These are phyloP conservation scores for Acipenser transmontanus DNA, from an alignment of 2,797 vertebrate genomes.

Conservation along the genomic window DNA sequence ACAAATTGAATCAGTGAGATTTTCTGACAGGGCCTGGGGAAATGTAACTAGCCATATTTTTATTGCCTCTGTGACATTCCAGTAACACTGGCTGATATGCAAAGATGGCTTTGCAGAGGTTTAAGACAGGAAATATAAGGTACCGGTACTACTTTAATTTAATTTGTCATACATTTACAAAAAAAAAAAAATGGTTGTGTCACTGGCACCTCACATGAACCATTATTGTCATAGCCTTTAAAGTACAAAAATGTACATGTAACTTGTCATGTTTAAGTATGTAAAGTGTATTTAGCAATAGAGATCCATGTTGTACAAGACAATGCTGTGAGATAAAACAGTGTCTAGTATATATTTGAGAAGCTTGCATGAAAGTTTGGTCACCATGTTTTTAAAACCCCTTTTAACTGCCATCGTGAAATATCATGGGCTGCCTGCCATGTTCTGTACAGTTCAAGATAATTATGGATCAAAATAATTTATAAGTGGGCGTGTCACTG, in stretches of 20 bases:
- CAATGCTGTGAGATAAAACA: neutral
- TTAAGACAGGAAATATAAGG: neutral
- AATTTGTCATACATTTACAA: neutral
- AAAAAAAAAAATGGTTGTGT: neutral
- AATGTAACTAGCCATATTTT: too few species aligned
- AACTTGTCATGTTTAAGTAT: neutral
- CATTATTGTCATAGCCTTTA: neutral
- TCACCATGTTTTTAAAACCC: neutral
- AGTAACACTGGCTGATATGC: too few species aligned
- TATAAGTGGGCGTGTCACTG: neutral
- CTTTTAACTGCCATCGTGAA: constrained; percentile 1
- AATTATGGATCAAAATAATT: neutral
- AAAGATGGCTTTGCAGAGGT: neutral
- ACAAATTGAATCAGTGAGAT: too few species aligned
- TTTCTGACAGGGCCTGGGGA: too few species aligned
- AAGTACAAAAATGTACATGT: neutral
- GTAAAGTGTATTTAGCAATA: constrained; percentile 1
- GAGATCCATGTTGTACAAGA: neutral
- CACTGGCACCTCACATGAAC: neutral
- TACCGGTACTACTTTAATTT: neutral
- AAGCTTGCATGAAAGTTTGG: neutral
- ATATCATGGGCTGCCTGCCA: neutral
- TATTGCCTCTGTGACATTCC: too few species aligned
- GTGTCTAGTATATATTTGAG: neutral
- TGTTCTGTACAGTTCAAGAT: neutral